Evolutionary conservation across 2,113 vertebrate genomes (phyloP), one percentile per base, ranked within the genome.

Genomic region (Empidonax traillii): DNA sequence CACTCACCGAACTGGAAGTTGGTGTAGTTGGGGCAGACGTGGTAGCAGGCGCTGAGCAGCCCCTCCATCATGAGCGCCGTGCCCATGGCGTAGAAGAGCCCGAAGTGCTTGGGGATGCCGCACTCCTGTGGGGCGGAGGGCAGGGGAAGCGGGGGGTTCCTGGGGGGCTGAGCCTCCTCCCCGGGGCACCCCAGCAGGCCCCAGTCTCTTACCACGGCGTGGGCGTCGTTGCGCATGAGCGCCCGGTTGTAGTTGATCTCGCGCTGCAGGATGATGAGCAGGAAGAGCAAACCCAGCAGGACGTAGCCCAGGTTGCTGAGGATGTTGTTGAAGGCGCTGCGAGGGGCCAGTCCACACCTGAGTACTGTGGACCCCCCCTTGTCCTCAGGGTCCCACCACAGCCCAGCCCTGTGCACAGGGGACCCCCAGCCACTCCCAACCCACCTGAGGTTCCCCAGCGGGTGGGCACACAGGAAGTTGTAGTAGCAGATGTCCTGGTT

Each of bases 401-500:
- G 88, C 53, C 35, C 89, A 39, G 56, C 67, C 30, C n/a, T 0
- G 31, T 10, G 27, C 28, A 24, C 39, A 6, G 31, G 66, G 46
- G 13, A 44, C 31, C 78, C 55, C 14, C 37, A 1, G 31, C 19
- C 46, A 8, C 24, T 46, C 62, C 18, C 44, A 14, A 2, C 93
- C 47, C 78, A 99, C 99, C 99, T 99, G 73, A 99, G 98, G 74
- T 98, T 99, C 76, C 99, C 99, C 81, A 99, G 98, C 0, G 99
- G 99, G 95, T 99, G 99, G 58, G 99, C 99, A 3, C 99, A 99
- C 80, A 99, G 97, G 95, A 99, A 99, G 98, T 99, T 99, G 97
- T 99, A 99, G 97, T 99, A 99, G 97, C 99, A 99, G 97, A 99
- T 99, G 97, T 99, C 99, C 96, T 99, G 99, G 95, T 99, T 99